These are phyloP conservation scores for Cydia splendana DNA, from an alignment of 1,140 invertebrate species.

Conservation along the genomic window DNA sequence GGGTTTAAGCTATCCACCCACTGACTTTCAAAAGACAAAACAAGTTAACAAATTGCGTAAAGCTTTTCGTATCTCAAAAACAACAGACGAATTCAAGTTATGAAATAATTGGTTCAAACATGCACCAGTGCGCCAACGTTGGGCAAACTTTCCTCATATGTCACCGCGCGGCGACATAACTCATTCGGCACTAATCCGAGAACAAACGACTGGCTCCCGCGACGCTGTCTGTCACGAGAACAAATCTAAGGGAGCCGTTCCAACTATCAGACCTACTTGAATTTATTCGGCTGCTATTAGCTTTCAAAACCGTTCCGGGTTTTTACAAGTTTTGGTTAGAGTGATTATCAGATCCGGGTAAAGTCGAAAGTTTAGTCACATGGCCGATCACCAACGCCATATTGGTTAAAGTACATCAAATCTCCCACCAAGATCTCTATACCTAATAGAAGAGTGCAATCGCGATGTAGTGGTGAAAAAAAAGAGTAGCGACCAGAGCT, in stretches of 20 bases:
- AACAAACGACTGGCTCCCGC: slow-evolving; percentile 31
- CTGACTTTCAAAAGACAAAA: background rate
- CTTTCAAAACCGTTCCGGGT: background rate
- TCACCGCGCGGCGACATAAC: slow-evolving; percentile 23
- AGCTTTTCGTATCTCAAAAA: slow-evolving; percentile 5
- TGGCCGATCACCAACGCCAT: no score
- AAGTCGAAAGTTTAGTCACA: no score
- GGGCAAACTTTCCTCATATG: slow-evolving; percentile 25
- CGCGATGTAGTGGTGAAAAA: no score
- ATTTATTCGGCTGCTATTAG: background rate
- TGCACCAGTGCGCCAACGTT: background rate
- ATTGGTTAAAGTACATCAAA: no score
- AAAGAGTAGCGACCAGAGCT: no score
- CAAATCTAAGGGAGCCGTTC: slow-evolving; percentile 25
- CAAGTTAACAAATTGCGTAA: background rate
- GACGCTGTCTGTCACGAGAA: slow-evolving; percentile 29
- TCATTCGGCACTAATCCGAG: slow-evolving; percentile 29
- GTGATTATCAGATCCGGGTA: no score
- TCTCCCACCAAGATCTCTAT: no score
- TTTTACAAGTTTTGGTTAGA: background rate
- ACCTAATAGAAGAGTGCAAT: no score
- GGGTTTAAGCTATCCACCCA: background rate
- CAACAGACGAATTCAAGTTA: slow-evolving; percentile 8
- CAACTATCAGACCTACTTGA: slow-evolving; percentile 18
- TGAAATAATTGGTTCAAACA: slow-evolving; percentile 20